phyloP scores from a whole-genome alignment of 1,140 invertebrate species.

The Ips nitidus region DNA sequence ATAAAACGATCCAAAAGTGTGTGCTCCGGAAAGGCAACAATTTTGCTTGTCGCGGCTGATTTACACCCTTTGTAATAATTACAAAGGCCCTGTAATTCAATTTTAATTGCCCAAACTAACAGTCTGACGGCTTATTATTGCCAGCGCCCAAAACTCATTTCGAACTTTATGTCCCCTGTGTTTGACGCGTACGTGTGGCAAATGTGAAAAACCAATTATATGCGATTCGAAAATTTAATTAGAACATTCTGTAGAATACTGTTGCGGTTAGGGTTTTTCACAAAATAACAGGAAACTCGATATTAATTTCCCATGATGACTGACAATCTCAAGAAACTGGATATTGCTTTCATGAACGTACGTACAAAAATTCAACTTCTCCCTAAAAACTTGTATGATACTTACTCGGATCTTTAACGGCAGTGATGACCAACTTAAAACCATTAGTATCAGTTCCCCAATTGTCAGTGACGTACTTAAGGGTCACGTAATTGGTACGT shows the following conservation, averaged over 20 bases:
- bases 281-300: neutral
- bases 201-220: too few relatives aligned
- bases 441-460: conserved; percentile 90
- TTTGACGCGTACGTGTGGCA: too few relatives aligned
- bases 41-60: neutral
- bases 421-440: conserved; percentile 90
- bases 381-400: too few relatives aligned
- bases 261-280: too few relatives aligned
- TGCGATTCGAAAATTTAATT: too few relatives aligned
- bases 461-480: conserved; percentile 89
- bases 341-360: too few relatives aligned
- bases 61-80: conserved; percentile 11
- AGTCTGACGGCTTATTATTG: neutral
- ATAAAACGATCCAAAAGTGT: neutral
- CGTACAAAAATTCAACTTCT: too few relatives aligned
- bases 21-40: conserved; percentile 15
- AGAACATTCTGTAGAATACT: too few relatives aligned
- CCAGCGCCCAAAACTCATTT: neutral
- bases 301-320: too few relatives aligned
- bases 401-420: conserved; percentile 90
- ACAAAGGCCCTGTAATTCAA: conserved; percentile 11
- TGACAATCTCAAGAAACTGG: too few relatives aligned
- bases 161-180: neutral
- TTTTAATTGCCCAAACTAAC: conserved; percentile 14
- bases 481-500: conserved; percentile 87